phyloP scores from a whole-genome alignment of 30 jellyfish, hydroid and myxozoan genomes.

The Nemopilema nomurai region DNA sequence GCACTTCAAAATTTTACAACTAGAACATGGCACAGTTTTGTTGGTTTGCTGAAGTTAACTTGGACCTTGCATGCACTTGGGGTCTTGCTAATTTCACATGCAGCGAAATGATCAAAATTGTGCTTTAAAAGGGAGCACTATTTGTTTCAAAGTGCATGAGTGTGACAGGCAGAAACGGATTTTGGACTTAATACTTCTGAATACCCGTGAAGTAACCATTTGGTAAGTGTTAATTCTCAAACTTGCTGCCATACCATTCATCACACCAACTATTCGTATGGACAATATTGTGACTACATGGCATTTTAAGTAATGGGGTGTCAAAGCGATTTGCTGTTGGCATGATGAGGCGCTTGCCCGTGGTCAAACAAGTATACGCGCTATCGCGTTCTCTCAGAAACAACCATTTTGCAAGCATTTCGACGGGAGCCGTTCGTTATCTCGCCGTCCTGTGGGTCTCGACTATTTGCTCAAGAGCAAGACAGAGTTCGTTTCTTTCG shows the following conservation, averaged over 20 bases:
- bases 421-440: background rate
- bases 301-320: background rate
- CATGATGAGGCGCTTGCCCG: background rate
- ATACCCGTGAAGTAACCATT: background rate
- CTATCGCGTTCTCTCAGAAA: too few relatives aligned
- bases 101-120: background rate
- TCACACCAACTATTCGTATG: background rate
- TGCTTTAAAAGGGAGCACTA: background rate
- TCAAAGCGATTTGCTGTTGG: background rate
- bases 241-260: background rate
- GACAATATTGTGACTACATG: background rate
- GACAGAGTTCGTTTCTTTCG: background rate
- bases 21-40: background rate
- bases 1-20: too few relatives aligned
- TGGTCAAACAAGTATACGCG: too few relatives aligned
- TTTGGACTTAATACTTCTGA: background rate
- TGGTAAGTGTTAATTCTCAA: background rate
- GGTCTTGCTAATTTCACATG: background rate
- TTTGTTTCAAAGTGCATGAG: background rate
- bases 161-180: background rate
- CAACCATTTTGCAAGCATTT: too few relatives aligned
- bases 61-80: too few relatives aligned
- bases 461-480: background rate
- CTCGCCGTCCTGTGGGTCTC: background rate
- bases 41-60: background rate